Conservation (phyloP, 2,797 vertebrate genomes). For the Esox masquinongy region DNA sequence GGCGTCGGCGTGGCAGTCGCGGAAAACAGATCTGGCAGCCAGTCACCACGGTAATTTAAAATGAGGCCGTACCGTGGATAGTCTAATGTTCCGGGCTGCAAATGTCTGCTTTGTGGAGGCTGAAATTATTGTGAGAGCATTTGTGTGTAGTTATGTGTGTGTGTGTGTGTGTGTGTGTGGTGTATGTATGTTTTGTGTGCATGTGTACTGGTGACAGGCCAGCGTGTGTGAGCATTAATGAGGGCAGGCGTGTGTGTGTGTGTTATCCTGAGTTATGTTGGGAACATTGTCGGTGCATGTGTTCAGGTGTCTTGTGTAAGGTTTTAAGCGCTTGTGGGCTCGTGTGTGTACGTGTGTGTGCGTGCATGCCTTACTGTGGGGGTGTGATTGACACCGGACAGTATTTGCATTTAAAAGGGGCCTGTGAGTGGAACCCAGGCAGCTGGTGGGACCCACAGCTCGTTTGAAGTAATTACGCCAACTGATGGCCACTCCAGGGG, state of each 20-base stretch:
- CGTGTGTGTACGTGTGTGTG: not conserved
- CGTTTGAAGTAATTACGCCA: constrained; percentile 68
- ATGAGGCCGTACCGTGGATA: constrained; percentile 43
- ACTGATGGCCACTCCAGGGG: constrained; percentile 43
- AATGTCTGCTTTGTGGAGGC: not conserved
- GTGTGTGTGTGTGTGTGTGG: not conserved
- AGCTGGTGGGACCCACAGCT: constrained; percentile 60
- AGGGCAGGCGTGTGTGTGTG: not conserved
- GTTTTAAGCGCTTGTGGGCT: not conserved
- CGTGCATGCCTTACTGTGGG: constrained; percentile 18
- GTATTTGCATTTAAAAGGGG: constrained; percentile 55
- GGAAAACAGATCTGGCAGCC: constrained; percentile 50
- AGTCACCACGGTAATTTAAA: not conserved
- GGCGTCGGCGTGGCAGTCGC: constrained; percentile 50
- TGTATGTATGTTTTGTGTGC: not conserved
- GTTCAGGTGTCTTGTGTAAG: constrained; percentile 2
- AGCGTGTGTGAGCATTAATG: not conserved
- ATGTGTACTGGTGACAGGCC: not conserved
- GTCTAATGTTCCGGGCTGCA: constrained; percentile 46
- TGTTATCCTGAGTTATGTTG: not conserved
- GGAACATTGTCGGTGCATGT: not conserved
- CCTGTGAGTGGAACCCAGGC: constrained; percentile 46
- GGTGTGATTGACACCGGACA: constrained; percentile 33
- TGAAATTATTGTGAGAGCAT: not conserved
- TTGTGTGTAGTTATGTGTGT: constrained; percentile 1